A percentile compares a stretch with the other conserved stretches of the same genome.
phyloP scores from a whole-genome alignment of 1,140 invertebrate genomes.

The Drosophila parabipectinata region DNA sequence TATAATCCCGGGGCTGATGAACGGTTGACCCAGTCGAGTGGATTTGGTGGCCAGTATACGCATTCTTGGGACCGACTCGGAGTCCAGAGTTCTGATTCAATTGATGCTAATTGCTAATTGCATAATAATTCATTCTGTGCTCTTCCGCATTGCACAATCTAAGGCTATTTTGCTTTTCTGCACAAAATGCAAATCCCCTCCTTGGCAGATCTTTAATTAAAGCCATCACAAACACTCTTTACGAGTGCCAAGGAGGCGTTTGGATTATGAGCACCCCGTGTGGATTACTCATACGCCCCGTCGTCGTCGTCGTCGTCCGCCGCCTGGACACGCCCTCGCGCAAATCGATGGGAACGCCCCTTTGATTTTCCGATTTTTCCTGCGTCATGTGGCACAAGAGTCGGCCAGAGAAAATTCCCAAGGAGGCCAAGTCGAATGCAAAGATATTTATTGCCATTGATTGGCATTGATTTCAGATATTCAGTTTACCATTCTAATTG shows the following conservation, averaged over 20 bases:
- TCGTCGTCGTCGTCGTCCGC: constrained; percentile 12
- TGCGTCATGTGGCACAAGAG: constrained; percentile 46
- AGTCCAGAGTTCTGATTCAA: constrained; percentile 57
- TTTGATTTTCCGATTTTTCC: constrained; percentile 25
- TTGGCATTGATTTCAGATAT: constrained; percentile 35
- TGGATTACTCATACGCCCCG: constrained; percentile 75
- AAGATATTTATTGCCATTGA: constrained; percentile 37
- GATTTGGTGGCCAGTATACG: constrained; percentile 59
- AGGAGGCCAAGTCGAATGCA: constrained; percentile 37
- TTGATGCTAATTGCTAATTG: constrained; percentile 82
- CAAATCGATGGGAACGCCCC: constrained; percentile 40
- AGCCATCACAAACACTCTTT: constrained; percentile 60
- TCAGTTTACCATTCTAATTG: constrained; percentile 14
- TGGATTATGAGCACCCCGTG: constrained; percentile 51
- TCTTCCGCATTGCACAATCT: constrained; percentile 43
- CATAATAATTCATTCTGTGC: constrained; percentile 78
- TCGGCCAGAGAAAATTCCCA: constrained; percentile 12
- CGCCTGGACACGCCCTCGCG: constrained; percentile 22
- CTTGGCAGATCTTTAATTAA: constrained; percentile 66
- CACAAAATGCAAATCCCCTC: constrained; percentile 14
- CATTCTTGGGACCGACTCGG: constrained; percentile 9
- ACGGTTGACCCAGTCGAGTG: constrained; percentile 76
- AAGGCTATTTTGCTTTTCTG: background rate
- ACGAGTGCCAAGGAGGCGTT: constrained; percentile 47
- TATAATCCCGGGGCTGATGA: constrained; percentile 30